These are phyloP conservation scores for Dorcus hopei DNA, from an alignment of 2,888 invertebrate genomes.

Conservation along the genomic window DNA sequence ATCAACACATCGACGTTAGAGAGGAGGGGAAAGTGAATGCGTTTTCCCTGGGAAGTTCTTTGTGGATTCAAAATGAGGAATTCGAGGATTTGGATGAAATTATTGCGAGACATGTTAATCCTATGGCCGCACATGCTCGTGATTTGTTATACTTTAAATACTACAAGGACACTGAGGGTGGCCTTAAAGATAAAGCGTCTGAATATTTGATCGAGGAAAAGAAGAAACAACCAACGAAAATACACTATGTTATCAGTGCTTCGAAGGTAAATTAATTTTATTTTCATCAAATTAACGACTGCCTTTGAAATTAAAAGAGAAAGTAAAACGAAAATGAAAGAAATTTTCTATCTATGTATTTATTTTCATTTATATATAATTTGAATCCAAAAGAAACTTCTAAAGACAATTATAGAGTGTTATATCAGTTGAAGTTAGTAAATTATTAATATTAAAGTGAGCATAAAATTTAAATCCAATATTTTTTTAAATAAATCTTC, in stretches of 20 bases:
- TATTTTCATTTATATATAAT: not conserved
- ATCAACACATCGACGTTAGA: slow-evolving; percentile 93
- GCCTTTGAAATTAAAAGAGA: not conserved
- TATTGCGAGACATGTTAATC: slow-evolving; percentile 92
- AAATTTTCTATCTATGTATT: slow-evolving; percentile 2
- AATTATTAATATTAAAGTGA: too few relatives aligned
- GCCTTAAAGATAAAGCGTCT: slow-evolving; percentile 83
- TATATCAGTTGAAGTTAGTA: too few relatives aligned
- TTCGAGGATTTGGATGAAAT: slow-evolving; percentile 99
- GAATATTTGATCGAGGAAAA: slow-evolving; percentile 87
- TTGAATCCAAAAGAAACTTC: too few relatives aligned
- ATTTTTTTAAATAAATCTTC: too few relatives aligned
- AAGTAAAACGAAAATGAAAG: not conserved
- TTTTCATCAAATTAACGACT: slow-evolving; percentile 3
- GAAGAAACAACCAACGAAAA: slow-evolving; percentile 79
- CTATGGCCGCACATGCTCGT: slow-evolving; percentile 91
- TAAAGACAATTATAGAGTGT: too few relatives aligned
- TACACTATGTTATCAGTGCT: slow-evolving; percentile 84
- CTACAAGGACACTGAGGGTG: slow-evolving; percentile 73
- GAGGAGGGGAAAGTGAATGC: slow-evolving; percentile 97
- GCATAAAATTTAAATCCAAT: too few relatives aligned
- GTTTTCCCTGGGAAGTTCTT: slow-evolving; percentile 84
- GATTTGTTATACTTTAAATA: slow-evolving; percentile 92
- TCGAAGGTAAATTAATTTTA: slow-evolving; percentile 55
- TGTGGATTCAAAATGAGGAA: slow-evolving; percentile 88